These are phyloP conservation scores for Sebastes vulpes DNA, from an alignment of 2,797 vertebrate species.

Conservation along the genomic window DNA sequence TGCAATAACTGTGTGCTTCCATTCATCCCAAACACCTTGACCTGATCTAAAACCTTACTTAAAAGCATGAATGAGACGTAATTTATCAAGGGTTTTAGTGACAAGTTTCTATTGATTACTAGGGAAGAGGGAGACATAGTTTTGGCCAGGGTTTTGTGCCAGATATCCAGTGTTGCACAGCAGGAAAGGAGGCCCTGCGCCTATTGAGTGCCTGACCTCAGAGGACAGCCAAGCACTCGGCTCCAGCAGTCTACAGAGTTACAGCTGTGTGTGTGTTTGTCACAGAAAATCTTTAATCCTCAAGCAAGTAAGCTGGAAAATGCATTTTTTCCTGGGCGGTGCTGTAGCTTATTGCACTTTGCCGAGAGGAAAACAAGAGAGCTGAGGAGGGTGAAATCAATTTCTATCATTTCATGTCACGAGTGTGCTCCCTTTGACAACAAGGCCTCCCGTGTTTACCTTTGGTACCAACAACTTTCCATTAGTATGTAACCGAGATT, in stretches of 20 bases:
- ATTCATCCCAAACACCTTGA: not conserved
- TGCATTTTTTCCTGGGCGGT: not conserved
- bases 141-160: slow-evolving; percentile 46
- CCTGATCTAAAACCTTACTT: not conserved
- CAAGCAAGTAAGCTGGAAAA: not conserved
- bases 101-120: slow-evolving; percentile 26
- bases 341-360: not conserved
- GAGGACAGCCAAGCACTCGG: slow-evolving; percentile 53
- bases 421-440: not conserved
- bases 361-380: not conserved
- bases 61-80: not conserved
- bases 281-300: slow-evolving; percentile 37
- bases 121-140: not conserved
- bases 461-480: slow-evolving; percentile 11
- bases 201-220: slow-evolving; percentile 68
- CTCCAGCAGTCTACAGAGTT: slow-evolving; percentile 53
- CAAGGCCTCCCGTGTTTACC: slow-evolving; percentile 15
- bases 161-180: slow-evolving; percentile 70
- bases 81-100: not conserved
- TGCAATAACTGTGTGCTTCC: slow-evolving; percentile 4
- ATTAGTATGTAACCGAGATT: slow-evolving; percentile 16
- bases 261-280: slow-evolving; percentile 68
- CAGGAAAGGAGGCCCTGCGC: slow-evolving; percentile 64
- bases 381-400: not conserved
- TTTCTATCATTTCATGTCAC: slow-evolving; percentile 1